These are phyloP conservation scores for Sinocyclocheilus maitianheensis DNA, from an alignment of 2,113 vertebrate genomes.

Conservation along the genomic window DNA sequence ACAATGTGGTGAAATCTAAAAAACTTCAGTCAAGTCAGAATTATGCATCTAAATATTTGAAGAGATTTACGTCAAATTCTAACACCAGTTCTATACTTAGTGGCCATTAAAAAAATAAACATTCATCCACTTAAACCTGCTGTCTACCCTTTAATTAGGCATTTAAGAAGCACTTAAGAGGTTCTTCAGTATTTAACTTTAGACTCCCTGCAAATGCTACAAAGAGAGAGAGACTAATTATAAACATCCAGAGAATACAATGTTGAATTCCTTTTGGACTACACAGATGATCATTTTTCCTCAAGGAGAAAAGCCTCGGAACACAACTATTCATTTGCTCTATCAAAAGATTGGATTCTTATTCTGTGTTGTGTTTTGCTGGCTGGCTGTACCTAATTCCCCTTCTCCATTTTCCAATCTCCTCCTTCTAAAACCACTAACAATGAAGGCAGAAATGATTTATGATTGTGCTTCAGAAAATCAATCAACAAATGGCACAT, in stretches of 20 bases:
- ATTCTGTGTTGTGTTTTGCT: conserved; percentile 14
- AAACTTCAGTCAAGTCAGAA: neutral
- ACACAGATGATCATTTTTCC: conserved; percentile 17
- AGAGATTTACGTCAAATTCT: neutral
- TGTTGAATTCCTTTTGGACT: conserved; percentile 19
- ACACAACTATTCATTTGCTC: conserved; percentile 29
- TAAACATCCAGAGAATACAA: conserved; percentile 7
- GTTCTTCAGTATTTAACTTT: conserved; percentile 25
- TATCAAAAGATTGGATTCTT: conserved; percentile 32
- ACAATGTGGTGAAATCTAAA: neutral
- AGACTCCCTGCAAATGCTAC: neutral
- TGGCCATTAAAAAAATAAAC: conserved; percentile 10
- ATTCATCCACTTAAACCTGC: conserved; percentile 27
- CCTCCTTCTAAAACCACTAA: conserved; percentile 26
- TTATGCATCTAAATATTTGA: conserved; percentile 2
- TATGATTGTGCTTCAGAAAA: conserved; percentile 26
- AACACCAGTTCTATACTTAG: neutral
- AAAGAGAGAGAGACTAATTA: conserved; percentile 2
- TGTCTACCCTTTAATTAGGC: conserved; percentile 25
- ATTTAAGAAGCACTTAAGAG: conserved; percentile 34
- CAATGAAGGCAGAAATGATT: conserved; percentile 34
- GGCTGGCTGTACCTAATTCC: conserved; percentile 16
- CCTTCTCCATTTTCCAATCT: conserved; percentile 39
- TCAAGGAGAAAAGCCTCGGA: conserved; percentile 30
- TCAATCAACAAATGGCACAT: conserved; percentile 10